Percentiles rank a stretch among this genome's conserved stretches.
Evolutionary conservation across 2,113 vertebrate species (phyloP).

Genomic region (Ictalurus furcatus): DNA sequence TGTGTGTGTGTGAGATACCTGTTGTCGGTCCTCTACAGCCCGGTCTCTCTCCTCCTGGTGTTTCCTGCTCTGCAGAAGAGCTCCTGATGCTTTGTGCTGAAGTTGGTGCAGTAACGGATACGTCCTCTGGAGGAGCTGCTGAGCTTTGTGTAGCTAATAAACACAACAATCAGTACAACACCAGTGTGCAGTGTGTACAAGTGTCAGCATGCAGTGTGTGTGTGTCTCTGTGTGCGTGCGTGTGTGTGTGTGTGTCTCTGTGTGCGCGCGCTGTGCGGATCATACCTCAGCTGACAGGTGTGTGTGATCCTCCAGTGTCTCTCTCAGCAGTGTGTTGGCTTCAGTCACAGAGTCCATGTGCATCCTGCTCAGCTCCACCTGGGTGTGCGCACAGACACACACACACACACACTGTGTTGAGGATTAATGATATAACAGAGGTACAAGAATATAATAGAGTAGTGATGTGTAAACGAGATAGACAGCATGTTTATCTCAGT

Average conservation of each 20-base stretch:
- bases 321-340: conserved; percentile 58
- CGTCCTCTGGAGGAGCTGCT: conserved; percentile 66
- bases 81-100: conserved; percentile 66
- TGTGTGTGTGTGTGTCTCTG: conserved; percentile 43
- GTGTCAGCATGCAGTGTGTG: too few relatives aligned
- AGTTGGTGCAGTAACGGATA: conserved; percentile 67
- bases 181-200: neutral
- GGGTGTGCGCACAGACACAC: neutral
- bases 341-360: conserved; percentile 54
- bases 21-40: conserved; percentile 66
- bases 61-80: conserved; percentile 66
- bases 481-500: neutral
- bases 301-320: conserved; percentile 71
- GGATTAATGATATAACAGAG: neutral
- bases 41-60: conserved; percentile 64
- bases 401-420: neutral
- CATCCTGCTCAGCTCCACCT: conserved; percentile 67
- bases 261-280: neutral
- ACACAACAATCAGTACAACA: conserved; percentile 3
- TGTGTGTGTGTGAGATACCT: conserved; percentile 56
- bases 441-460: neutral
- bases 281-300: neutral
- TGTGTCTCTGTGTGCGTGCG: conserved; percentile 51
- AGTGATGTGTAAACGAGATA: neutral
- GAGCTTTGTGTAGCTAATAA: conserved; percentile 69